Evolutionary conservation across 35 echinoderm and acorn worm genomes (phyloP).

Genomic region (Amphiura filiformis): DNA sequence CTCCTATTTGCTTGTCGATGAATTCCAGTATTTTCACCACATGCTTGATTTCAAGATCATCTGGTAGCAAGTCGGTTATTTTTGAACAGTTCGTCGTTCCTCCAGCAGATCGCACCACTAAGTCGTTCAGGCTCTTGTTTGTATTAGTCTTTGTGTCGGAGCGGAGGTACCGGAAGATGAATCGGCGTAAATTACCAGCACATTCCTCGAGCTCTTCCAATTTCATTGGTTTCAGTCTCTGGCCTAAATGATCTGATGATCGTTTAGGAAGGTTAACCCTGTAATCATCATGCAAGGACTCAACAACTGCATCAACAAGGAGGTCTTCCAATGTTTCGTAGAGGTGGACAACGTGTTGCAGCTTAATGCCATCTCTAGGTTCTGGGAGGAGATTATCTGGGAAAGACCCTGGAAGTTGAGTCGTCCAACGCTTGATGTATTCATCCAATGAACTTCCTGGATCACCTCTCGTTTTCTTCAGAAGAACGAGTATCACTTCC

Average conservation of each 20-base stretch:
- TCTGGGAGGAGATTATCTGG: conserved; percentile 6
- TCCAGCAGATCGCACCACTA: not conserved
- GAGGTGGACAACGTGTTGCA: conserved; percentile 31
- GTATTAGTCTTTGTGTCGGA: not conserved
- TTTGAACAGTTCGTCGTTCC: not conserved
- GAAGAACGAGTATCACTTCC: conserved; percentile 17
- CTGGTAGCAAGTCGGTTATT: not conserved
- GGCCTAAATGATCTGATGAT: not conserved
- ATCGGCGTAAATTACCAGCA: not conserved
- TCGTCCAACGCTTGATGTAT: conserved; percentile 19
- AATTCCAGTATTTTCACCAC: conserved; percentile 13
- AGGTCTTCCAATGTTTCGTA: conserved; percentile 29
- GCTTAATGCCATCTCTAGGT: not conserved
- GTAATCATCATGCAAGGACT: not conserved
- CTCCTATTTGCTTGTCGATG: not conserved
- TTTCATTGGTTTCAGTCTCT: not conserved
- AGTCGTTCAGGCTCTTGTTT: not conserved
- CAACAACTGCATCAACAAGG: conserved; percentile 14
- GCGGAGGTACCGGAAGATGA: not conserved
- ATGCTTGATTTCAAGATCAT: conserved; percentile 17
- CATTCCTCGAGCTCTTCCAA: not conserved
- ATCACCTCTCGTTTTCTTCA: conserved; percentile 38
- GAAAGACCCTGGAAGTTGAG: not conserved
- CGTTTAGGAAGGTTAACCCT: conserved; percentile 2
- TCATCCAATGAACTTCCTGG: conserved; percentile 15